These are phyloP conservation scores for Aspiorhynchus laticeps DNA, from an alignment of 2,113 vertebrate species.

Conservation along the genomic window DNA sequence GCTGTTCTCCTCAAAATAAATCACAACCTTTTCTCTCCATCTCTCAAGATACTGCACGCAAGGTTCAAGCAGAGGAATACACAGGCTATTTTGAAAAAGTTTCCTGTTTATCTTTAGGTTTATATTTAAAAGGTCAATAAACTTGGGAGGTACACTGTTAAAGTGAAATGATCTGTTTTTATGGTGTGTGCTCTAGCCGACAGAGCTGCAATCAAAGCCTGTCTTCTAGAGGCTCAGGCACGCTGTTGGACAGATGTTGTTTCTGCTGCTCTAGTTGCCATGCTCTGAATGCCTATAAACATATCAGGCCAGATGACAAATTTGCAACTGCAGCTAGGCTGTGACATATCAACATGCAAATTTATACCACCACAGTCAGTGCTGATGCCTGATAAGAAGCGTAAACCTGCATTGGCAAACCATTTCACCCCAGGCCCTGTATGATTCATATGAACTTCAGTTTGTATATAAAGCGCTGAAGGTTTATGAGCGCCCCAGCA, in stretches of 20 bases:
- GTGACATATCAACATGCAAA: conserved; percentile 27
- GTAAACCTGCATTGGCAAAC: not conserved
- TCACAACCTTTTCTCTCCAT: conserved; percentile 4
- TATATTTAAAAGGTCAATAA: conserved; percentile 58
- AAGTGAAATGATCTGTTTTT: conserved; percentile 57
- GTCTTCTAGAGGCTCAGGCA: conserved; percentile 21
- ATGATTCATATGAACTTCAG: conserved; percentile 40
- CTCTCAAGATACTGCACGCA: not conserved
- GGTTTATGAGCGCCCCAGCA: conserved; percentile 54
- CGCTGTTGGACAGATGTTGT: conserved; percentile 60
- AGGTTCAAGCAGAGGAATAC: conserved; percentile 26
- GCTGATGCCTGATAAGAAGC: conserved; percentile 9
- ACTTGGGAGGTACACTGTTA: conserved; percentile 60
- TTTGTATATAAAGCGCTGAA: conserved; percentile 33
- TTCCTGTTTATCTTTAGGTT: conserved; percentile 62
- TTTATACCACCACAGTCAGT: not conserved
- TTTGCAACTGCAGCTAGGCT: not conserved
- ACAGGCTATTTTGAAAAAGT: conserved; percentile 46
- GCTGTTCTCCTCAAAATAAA: not conserved
- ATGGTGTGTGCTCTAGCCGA: conserved; percentile 38
- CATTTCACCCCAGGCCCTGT: not conserved
- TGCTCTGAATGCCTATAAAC: conserved; percentile 60
- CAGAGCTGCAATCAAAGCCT: not conserved
- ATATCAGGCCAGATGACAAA: conserved; percentile 3
- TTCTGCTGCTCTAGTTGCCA: conserved; percentile 57